A percentile compares a stretch with the other conserved stretches of the same genome.
Evolutionary conservation across 92 coral and sea anemone species (phyloP).

Genomic region (Palythoa caribaeorum): DNA sequence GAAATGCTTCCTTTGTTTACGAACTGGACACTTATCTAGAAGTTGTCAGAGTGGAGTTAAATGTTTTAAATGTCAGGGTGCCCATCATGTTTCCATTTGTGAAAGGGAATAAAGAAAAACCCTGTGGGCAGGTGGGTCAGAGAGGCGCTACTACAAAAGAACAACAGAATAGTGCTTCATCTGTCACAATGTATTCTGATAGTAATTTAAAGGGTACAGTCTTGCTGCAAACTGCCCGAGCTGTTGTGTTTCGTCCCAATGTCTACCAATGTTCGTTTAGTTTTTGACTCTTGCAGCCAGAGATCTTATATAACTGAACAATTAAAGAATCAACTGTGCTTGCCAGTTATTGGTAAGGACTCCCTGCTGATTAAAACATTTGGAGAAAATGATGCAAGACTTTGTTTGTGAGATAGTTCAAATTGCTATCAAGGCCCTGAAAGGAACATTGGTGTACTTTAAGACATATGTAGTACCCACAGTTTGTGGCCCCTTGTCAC

Average conservation of each 20-base stretch:
- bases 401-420: background rate
- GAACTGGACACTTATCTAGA: too few relatives aligned
- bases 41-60: background rate
- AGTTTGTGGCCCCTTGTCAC: background rate
- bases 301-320: background rate
- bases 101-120: background rate
- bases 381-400: background rate
- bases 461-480: background rate
- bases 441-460: background rate
- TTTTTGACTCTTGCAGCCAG: background rate
- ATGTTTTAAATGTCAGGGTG: background rate
- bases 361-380: background rate
- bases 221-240: background rate
- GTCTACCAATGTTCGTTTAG: background rate
- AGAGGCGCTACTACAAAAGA: background rate
- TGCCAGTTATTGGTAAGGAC: background rate
- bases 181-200: background rate
- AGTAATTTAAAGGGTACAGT: background rate
- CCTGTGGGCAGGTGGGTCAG: background rate
- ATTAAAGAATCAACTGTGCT: background rate
- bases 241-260: background rate
- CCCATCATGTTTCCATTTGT: constrained; percentile 4
- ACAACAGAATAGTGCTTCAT: background rate
- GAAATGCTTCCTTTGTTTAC: background rate
- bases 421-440: background rate